Conservation (phyloP, 2,113 vertebrate genomes). For the Gambusia affinis region DNA sequence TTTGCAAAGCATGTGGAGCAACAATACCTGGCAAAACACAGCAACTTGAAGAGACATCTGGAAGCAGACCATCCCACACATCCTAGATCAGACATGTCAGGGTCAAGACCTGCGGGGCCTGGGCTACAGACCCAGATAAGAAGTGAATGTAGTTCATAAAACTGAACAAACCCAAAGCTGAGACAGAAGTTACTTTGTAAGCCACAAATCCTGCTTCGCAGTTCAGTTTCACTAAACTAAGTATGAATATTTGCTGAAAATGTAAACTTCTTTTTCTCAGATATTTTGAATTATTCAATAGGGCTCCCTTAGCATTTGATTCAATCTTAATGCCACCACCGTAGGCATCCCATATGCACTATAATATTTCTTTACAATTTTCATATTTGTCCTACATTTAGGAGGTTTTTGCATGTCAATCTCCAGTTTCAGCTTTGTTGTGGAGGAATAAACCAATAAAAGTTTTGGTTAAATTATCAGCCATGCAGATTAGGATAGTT, state of each 20-base stretch:
- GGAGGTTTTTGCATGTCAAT: not conserved
- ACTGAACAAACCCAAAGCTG: not conserved
- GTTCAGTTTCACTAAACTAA: not conserved
- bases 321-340: not conserved
- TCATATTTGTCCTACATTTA: not conserved
- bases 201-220: not conserved
- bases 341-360: too few species aligned
- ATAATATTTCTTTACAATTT: not conserved
- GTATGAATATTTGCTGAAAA: not conserved
- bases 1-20: too few species aligned
- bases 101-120: not conserved
- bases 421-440: not conserved
- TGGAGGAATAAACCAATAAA: not conserved
- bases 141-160: not conserved
- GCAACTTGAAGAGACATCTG: not conserved
- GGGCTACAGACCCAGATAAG: not conserved
- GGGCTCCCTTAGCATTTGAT: not conserved
- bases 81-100: not conserved
- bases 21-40: not conserved
- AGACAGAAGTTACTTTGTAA: not conserved
- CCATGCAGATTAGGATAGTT: not conserved
- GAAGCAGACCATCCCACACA: not conserved
- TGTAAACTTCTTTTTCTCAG: not conserved
- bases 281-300: not conserved
- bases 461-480: not conserved